Evolutionary conservation across 2,113 vertebrate genomes (phyloP), one percentile per base, ranked within the genome.

Genomic region (Mesembrinibis cayennensis): DNA sequence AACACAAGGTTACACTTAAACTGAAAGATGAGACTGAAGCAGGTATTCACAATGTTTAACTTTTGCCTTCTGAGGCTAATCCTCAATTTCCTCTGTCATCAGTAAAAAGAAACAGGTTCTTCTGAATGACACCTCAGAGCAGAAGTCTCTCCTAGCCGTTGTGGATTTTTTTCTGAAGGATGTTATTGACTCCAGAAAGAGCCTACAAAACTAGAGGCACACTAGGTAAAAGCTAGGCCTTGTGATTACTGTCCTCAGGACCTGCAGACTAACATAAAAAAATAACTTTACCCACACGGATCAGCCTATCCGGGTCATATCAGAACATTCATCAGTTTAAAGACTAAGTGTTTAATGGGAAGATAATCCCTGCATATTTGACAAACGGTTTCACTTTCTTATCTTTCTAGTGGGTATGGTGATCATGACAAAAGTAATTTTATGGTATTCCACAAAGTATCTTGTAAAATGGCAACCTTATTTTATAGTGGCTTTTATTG

Each of bases 401-500:
- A 72, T 67, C 77, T 80, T 87, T 84, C 74, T 85, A 88, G 52
- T 13, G 15, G 53, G 38, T 69, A 80, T 38, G 40, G 78, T 85
- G 84, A 93, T 95, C 84, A 42, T 38, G 66, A 91, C 29, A 65
- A 72, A 89, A 87, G 91, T 65, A 67, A 85, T 93, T 95, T 95
- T 79, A 93, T 65, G 62, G 67, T 82, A 58, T 91, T 96, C 89
- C 84, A 91, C 71, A 44, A 84, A 91, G 30, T 82, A 42, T 87
- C 94, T 77, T 96, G 89, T 92, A 96, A 96, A 95, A 95, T 85
- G 62, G 74, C 82, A 91, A 69, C 84, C 32, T 2, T 95, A 69
- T 87, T 97, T 96, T 97, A 95, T 78, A 52, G 73, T n/a, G 34
- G 49, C 65, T 95, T 93, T 95, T 95, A 95, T 92, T 82, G 26